phyloP scores from a whole-genome alignment of 2,113 vertebrate genomes.

The Barbus barbus region DNA sequence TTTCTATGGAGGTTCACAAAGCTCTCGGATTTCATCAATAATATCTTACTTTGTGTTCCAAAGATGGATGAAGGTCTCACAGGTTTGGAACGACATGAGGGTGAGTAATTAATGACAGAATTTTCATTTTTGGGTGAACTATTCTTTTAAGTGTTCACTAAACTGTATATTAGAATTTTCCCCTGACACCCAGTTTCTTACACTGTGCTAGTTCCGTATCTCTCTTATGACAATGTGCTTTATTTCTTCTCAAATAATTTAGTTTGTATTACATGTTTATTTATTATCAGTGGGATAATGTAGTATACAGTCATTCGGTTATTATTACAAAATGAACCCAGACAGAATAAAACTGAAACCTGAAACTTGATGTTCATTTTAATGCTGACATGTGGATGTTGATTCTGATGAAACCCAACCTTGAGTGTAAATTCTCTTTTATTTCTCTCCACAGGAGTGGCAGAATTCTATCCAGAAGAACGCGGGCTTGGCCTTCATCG shows the following conservation, averaged over 20 bases:
- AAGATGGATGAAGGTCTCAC: too few relatives aligned
- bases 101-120: too few relatives aligned
- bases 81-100: too few relatives aligned
- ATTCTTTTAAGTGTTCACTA: too few relatives aligned
- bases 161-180: neutral
- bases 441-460: constrained; percentile 78
- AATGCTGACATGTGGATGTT: neutral
- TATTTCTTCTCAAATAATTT: neutral
- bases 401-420: neutral
- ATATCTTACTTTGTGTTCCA: too few relatives aligned
- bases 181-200: neutral
- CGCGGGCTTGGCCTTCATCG: constrained; percentile 84
- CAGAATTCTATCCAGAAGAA: constrained; percentile 91
- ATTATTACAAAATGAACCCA: neutral
- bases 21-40: too few relatives aligned
- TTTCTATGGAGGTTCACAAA: too few relatives aligned
- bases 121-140: too few relatives aligned
- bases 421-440: constrained; percentile 44
- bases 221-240: neutral
- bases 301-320: neutral
- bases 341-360: neutral
- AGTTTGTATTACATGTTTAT: neutral
- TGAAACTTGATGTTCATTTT: neutral
- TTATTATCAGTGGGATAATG: neutral
- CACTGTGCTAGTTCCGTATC: neutral